Percentiles rank a stretch among this genome's conserved stretches.
Evolutionary conservation across 2,113 vertebrate genomes (phyloP).

Genomic region (Muscicapa adusta): DNA sequence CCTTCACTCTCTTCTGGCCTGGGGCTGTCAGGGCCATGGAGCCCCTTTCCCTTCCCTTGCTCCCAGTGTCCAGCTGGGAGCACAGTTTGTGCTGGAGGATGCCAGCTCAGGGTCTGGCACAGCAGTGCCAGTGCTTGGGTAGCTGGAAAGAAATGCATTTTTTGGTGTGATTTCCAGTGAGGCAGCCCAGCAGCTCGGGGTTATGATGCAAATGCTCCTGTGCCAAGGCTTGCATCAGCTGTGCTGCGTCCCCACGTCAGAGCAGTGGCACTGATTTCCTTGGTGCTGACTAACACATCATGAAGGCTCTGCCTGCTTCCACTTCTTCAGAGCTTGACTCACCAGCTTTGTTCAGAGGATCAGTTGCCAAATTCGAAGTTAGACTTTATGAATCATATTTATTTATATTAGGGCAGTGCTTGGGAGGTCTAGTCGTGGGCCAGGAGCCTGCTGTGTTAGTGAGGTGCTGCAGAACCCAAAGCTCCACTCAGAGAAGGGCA

Average conservation of each 20-base stretch:
- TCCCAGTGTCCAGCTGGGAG: not conserved
- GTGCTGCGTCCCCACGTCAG: not conserved
- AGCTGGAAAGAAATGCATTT: not conserved
- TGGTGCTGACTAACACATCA: not conserved
- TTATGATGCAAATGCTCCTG: not conserved
- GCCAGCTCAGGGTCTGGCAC: not conserved
- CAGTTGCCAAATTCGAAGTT: not conserved
- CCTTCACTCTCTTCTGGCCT: not conserved
- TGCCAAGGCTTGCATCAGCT: not conserved
- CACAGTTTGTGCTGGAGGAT: not conserved
- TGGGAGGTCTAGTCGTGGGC: not conserved
- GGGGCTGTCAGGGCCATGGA: not conserved
- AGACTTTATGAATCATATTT: not conserved
- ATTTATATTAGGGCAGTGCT: not conserved
- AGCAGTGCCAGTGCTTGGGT: fast-evolving
- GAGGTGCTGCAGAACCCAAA: not conserved
- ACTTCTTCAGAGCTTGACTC: slow-evolving; percentile 18
- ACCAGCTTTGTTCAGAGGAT: not conserved
- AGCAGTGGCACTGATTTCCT: not conserved
- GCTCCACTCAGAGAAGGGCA: not conserved
- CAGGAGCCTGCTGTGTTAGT: not conserved
- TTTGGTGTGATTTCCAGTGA: not conserved
- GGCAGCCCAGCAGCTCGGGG: not conserved
- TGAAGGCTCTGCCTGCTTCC: not conserved
- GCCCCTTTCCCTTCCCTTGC: not conserved